Percentiles rank a stretch among this genome's conserved stretches.
Evolutionary conservation across 2,113 vertebrate genomes (phyloP).

Genomic region (Poeciliopsis retropinna): DNA sequence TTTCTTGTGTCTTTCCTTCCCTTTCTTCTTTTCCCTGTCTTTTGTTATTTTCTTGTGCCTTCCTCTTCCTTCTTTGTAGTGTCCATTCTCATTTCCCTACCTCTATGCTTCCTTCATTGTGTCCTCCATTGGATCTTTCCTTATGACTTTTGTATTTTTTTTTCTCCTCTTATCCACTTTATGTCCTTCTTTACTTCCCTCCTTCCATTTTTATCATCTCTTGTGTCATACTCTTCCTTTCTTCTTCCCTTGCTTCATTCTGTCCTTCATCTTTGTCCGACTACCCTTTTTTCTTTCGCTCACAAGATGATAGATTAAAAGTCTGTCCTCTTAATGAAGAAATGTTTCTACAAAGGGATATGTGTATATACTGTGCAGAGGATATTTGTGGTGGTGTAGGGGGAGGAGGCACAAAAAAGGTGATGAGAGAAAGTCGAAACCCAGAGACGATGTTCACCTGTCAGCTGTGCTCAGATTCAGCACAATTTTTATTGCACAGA

Average conservation of each 20-base stretch:
- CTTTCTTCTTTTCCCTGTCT: neutral
- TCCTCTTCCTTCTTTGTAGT: neutral
- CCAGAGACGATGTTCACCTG: conserved; percentile 32
- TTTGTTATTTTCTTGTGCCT: neutral
- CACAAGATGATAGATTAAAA: neutral
- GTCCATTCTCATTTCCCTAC: neutral
- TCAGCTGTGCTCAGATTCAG: conserved; percentile 29
- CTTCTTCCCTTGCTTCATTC: too few relatives aligned
- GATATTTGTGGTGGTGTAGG: neutral
- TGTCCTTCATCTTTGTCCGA: too few relatives aligned
- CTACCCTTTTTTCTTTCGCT: neutral
- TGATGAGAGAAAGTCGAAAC: conserved; percentile 40
- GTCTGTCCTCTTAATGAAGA: neutral
- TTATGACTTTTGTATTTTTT: neutral
- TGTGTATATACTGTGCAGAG: neutral
- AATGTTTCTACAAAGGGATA: neutral
- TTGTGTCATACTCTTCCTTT: too few relatives aligned
- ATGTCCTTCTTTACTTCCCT: neutral
- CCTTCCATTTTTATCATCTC: too few relatives aligned
- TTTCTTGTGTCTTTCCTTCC: neutral
- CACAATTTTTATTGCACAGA: conserved; percentile 46
- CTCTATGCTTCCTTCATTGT: neutral
- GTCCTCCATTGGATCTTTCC: neutral
- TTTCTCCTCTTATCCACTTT: neutral
- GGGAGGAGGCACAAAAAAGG: conserved; percentile 14